Evolutionary conservation across 2,888 invertebrate species (phyloP).

Genomic region (Drosophila cognata): DNA sequence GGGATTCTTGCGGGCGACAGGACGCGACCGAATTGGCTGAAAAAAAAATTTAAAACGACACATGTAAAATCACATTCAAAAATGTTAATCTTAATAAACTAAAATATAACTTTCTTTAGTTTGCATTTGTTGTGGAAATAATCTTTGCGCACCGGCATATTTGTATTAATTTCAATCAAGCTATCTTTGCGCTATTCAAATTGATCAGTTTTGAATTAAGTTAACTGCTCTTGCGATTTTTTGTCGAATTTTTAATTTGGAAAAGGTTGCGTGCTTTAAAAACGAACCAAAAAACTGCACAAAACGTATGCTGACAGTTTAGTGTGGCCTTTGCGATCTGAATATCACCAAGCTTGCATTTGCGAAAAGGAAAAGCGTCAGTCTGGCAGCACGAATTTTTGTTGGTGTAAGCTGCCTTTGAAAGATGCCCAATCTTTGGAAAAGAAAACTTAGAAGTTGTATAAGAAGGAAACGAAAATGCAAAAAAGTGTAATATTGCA

Average conservation of each 20-base stretch:
- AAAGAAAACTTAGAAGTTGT: not conserved
- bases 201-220: not conserved
- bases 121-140: not conserved
- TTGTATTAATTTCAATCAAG: not conserved
- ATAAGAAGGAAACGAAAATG: not conserved
- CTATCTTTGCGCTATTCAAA: not conserved
- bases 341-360: not conserved
- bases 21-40: conserved; percentile 50
- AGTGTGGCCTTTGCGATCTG: not conserved
- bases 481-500: not conserved
- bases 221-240: not conserved
- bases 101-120: not conserved
- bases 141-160: conserved; percentile 34
- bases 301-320: conserved; percentile 24
- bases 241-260: not conserved
- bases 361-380: not conserved
- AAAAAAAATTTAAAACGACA: conserved; percentile 25
- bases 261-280: not conserved
- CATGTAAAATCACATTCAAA: not conserved
- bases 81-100: not conserved
- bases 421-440: not conserved
- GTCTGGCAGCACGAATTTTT: conserved; percentile 11
- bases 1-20: conserved; percentile 58
- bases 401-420: not conserved
- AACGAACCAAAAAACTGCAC: conserved; percentile 1